Base-by-base conservation (phyloP, 2,113 vertebrate genomes). In the Zosterops japonicus region DNA sequence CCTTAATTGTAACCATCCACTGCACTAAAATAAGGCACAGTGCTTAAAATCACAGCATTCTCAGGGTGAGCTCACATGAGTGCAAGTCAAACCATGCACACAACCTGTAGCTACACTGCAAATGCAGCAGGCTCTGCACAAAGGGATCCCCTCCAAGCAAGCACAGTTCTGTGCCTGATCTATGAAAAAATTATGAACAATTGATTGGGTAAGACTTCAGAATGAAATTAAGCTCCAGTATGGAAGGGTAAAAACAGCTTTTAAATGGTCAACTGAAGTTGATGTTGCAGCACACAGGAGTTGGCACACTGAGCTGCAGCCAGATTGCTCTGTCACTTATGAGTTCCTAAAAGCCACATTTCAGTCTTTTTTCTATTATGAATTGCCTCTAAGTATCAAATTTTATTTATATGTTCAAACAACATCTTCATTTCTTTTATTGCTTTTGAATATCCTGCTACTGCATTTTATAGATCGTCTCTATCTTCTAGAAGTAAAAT, bases 51-150 rank as follows among this genome's bases (percentile, higher is more conserved):
- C 47, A 21, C 36, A 76, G 63, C 9, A 6, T 11, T 63, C 47
- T 75, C 60, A 36, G 29, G 21, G 76, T 39, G 35, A 82, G 47
- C 47, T 92, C n/a, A 7, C 60, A 10, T 0, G 7, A 78, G 27
- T 3, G 6, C 27, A 9, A 71, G 57, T 35, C 75, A 85, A 39
- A 60, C 1, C 3, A 60, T 8, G 3, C 63, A 27, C 22, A 22
- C 11, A 1, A 16, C 28, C 33, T 76, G 20, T 2, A 28, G 6
- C 74, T 18, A 21, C 3, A n/a, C 23, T 47, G 70, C 44, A 55
- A 50, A 28, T 2, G 12, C 13, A 52, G 52, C 53, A 78, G 29
- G 18, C 49, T 52, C 71, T 72, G 31, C 27, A 18, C 0, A 0
- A 31, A n/a, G 74, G 46, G 65, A 7, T 56, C 69, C 39, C 47